Conservation (phyloP, 2,113 vertebrate species). For the Progne subis region DNA sequence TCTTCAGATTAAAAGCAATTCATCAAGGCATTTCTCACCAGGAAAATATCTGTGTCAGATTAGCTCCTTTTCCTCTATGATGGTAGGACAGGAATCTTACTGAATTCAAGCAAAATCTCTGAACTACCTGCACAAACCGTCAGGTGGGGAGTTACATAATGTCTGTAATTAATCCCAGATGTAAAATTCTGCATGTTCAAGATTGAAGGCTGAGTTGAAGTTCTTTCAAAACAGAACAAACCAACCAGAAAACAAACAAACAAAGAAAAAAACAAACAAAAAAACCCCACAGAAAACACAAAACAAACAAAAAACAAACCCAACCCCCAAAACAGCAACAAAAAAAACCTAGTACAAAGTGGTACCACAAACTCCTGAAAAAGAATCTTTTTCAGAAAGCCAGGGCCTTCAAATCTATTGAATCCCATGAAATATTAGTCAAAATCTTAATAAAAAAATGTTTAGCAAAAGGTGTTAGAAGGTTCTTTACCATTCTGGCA, state of each 20-base stretch:
- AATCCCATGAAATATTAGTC: not conserved
- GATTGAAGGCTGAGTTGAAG: not conserved
- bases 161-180: not conserved
- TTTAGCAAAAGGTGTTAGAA: not conserved
- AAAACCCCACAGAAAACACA: not conserved
- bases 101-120: not conserved
- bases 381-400: not conserved
- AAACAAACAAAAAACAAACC: not conserved
- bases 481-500: not conserved
- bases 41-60: not conserved
- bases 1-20: slow-evolving; percentile 6
- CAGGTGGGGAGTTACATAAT: not conserved
- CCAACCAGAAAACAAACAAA: not conserved
- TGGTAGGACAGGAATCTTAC: not conserved
- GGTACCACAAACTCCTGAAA: not conserved
- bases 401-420: not conserved
- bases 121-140: not conserved
- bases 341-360: not conserved
- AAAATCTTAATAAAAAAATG: not conserved
- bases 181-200: not conserved
- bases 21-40: not conserved
- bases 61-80: not conserved
- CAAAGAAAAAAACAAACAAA: not conserved
- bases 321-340: not conserved
- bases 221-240: not conserved